A percentile compares a stretch with the other conserved stretches of the same genome.
Conservation (phyloP, 2,888 invertebrate species). For the Dione vanillae region DNA sequence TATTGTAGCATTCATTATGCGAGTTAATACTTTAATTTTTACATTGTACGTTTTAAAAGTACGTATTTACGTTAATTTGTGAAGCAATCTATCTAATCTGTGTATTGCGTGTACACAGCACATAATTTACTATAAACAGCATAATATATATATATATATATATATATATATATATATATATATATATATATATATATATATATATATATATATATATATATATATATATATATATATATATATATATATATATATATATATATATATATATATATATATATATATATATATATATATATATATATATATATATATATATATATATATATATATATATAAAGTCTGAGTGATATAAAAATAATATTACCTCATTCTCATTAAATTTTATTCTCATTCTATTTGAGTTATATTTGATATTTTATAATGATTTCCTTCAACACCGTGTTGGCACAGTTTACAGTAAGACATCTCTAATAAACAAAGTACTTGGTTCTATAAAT, state of each 20-base stretch:
- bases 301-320: neutral
- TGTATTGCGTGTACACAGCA: too few relatives aligned
- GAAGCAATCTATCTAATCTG: neutral
- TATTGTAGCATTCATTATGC: neutral
- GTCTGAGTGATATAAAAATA: conserved; percentile 1
- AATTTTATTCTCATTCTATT: conserved; percentile 11
- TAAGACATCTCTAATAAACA: neutral
- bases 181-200: too few relatives aligned
- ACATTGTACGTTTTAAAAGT: neutral
- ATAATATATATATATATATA: too few relatives aligned
- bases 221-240: too few relatives aligned
- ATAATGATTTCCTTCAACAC: neutral
- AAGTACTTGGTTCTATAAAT: neutral
- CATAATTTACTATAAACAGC: too few relatives aligned
- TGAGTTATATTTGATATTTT: neutral
- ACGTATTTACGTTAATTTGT: neutral
- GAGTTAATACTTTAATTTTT: neutral
- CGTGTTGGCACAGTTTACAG: too few relatives aligned
- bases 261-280: too few relatives aligned
- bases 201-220: too few relatives aligned
- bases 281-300: too few relatives aligned
- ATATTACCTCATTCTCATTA: conserved; percentile 7
- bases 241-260: too few relatives aligned
- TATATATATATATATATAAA: neutral
- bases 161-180: too few relatives aligned